Evolutionary conservation across 1,140 invertebrate species (phyloP).

Genomic region (Drosophila sulfurigaster): DNA sequence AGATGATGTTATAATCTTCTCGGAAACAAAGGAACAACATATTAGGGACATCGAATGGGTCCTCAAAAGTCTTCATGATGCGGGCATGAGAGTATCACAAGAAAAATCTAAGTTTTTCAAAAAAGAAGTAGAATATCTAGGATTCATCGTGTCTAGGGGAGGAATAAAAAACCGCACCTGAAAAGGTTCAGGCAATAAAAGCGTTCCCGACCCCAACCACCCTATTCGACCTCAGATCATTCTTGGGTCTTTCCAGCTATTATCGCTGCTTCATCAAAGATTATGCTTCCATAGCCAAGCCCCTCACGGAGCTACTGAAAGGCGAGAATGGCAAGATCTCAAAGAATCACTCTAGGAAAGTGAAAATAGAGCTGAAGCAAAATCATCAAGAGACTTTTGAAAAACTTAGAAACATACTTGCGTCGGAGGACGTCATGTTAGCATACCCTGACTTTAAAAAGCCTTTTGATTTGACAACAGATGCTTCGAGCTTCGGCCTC

Average conservation of each 20-base stretch:
- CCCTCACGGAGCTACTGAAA: conserved; percentile 12
- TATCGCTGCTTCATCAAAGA: conserved; percentile 22
- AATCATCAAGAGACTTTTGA: conserved; percentile 7
- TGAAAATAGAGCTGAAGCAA: conserved; percentile 10
- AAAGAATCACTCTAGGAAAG: conserved; percentile 22
- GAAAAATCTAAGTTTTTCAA: conserved; percentile 22
- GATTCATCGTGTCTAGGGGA: conserved; percentile 21
- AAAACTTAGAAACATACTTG: conserved; percentile 24
- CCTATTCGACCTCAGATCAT: conserved; percentile 15
- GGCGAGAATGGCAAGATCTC: conserved; percentile 23
- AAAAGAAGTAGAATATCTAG: conserved; percentile 23
- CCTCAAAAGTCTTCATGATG: conserved; percentile 16
- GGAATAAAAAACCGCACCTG: conserved; percentile 11
- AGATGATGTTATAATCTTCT: conserved; percentile 26
- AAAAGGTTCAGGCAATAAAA: conserved; percentile 29
- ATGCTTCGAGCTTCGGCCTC: conserved; percentile 18
- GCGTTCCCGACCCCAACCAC: conserved; percentile 3
- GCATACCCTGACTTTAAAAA: conserved; percentile 27
- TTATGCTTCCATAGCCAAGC: conserved; percentile 22
- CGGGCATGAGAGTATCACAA: conserved; percentile 23
- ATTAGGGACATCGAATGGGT: conserved; percentile 18
- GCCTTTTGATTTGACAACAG: conserved; percentile 34
- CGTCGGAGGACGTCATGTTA: conserved; percentile 32
- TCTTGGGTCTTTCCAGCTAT: conserved; percentile 23
- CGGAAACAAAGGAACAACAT: conserved; percentile 13